Evolutionary conservation across 2,113 vertebrate genomes (phyloP), one percentile per base, ranked within the genome.

Genomic region (Pteropus alecto): DNA sequence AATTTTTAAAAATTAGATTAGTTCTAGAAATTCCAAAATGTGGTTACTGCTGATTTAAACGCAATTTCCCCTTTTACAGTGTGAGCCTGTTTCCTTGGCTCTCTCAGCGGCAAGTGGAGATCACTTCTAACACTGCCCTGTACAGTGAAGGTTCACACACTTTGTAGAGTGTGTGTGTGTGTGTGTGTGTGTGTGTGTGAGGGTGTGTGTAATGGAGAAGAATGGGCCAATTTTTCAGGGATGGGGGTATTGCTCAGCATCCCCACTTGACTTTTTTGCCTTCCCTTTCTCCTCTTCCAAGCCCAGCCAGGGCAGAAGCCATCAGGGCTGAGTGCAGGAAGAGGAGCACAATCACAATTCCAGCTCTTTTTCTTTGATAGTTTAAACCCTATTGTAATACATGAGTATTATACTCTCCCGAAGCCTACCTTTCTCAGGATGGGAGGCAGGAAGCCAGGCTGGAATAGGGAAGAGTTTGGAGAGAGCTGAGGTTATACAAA

Each of bases 371-470:
- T 88, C 38, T 30, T 78, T 81, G 79, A 5, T 41, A 61, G 2
- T 56, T 77, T 63, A 93, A 83, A 60, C 24, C 10, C 67, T 58
- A 58, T 92, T 73, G 30, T 68, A 56, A 86, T 51, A 43, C 19
- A 22, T 6, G 13, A 38, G 26, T 26, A 54, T 61, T 35, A 56
- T 30, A 33, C 7, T 8, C 11, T 79, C 35, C 56, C 13, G 28
- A 79, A 85, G 82, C 19, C 26, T 12, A 2, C 11, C 58, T 8
- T 86, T 51, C 67, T 93, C 83, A 7, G 6, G 76, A 87, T 63
- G 70, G 84, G 87, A 94, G 85, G 51, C 90, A 87, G 93, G 90
- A 97, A 96, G 79, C 51, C 2, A 15, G 82, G 51, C 60, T 82
- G 24, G 33, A 91, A 58, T 81, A 65, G 67, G 78, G 93, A 96